These are phyloP conservation scores for Drosophila multiciliata DNA, from an alignment of 2,888 invertebrate genomes.

Conservation along the genomic window DNA sequence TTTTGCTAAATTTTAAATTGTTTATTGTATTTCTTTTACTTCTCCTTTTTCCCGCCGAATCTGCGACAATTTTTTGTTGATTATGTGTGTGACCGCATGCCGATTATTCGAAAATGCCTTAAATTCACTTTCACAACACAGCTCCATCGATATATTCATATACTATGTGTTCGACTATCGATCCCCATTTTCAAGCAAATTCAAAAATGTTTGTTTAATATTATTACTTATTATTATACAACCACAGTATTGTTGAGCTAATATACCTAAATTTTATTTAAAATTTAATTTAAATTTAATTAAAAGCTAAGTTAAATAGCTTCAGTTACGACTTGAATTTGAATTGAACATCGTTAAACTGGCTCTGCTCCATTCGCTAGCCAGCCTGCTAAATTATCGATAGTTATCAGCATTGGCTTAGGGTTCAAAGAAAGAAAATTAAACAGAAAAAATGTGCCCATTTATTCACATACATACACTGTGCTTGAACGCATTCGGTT, in stretches of 20 bases:
- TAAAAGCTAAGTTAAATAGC: background rate
- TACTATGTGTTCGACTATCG: background rate
- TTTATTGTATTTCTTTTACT: background rate
- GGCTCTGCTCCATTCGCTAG: background rate
- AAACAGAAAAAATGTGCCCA: conserved; percentile 50
- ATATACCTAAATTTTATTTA: no score
- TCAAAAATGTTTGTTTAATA: background rate
- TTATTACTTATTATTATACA: background rate
- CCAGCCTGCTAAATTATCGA: conserved; percentile 30
- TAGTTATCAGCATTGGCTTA: conserved; percentile 15
- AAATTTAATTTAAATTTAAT: no score
- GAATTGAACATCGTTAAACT: conserved; percentile 2
- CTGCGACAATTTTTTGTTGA: background rate
- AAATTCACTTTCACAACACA: no score
- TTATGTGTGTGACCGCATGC: background rate
- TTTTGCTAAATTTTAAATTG: background rate
- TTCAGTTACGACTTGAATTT: background rate
- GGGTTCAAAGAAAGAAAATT: conserved; percentile 18
- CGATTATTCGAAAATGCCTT: background rate
- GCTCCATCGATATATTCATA: conserved; percentile 3
- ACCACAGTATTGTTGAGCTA: background rate
- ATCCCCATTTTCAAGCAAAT: background rate
- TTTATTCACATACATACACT: conserved; percentile 43
- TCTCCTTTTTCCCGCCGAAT: conserved; percentile 32
- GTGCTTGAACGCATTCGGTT: conserved; percentile 59